Evolutionary conservation across 2,113 vertebrate species (phyloP), one percentile per base, ranked within the genome.

Genomic region (Eolophus roseicapilla): DNA sequence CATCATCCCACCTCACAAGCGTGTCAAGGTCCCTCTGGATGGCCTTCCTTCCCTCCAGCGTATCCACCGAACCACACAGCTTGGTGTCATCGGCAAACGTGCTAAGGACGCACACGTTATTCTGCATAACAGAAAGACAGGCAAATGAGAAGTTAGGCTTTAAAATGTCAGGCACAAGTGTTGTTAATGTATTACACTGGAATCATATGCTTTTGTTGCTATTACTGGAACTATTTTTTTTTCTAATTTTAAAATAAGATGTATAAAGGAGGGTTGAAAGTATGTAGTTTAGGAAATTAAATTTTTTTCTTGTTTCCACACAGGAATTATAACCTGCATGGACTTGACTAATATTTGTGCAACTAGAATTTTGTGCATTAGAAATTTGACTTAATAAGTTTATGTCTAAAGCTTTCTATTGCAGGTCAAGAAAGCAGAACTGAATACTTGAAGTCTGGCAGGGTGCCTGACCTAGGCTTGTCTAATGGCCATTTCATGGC

Each of bases 161-260:
- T 82, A 81, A 95, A 93, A 87, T 68, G 87, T 77, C 60, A 95
- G 88, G 67, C 70, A 81, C 6, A 59, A 70, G 2, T 71, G 68
- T 65, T 95, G 84, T 71, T 84, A 80, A 49, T 89, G 92, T 79
- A 76, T 86, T 95, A 71, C 37, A 47, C 24, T 87, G 71, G 88
- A 95, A 86, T 88, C 33, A 63, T 64, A 68, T 44, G 81, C 11
- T 95, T 96, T 96, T 77, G 59, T 49, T 91, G 57, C 14, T 90
- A 31, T 60, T 52, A 63, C 49, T 63, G 17, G 17, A 10, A 55
- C 3, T 53, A 53, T 53, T 25, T 35, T 17, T 3, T 25, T 12
- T 41, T 10, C 76, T 21, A 85, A 86, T 94, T 59, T 91, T 86
- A 84, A 85, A 78, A 82, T 62, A 91, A 70, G 31, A 52, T 63